phyloP scores from a whole-genome alignment of 2,888 invertebrate species.

The Caenorhabditis sinica region DNA sequence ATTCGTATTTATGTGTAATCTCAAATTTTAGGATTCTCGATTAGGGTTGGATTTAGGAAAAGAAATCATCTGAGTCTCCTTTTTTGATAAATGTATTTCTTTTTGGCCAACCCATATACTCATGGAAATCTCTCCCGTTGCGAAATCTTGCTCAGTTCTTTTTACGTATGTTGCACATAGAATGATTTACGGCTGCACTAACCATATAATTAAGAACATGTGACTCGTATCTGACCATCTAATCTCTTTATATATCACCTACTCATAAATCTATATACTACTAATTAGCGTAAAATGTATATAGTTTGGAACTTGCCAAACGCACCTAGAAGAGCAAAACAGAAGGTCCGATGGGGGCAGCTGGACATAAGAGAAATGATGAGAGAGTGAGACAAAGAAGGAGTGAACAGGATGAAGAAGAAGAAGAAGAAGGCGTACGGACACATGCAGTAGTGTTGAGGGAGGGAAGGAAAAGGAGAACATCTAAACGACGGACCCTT shows the following conservation, averaged over 20 bases:
- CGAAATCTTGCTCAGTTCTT: background rate
- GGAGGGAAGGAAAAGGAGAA: conserved; percentile 30
- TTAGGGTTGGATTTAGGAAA: too few species aligned
- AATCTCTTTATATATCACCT: background rate
- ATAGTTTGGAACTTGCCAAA: conserved; percentile 29
- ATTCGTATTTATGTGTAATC: background rate
- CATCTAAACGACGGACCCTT: conserved; percentile 59
- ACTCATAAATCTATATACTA: conserved; percentile 11
- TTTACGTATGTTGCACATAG: background rate
- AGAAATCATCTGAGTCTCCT: background rate
- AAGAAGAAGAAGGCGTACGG: conserved; percentile 35
- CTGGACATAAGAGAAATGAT: conserved; percentile 23
- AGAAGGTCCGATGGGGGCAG: conserved; percentile 36
- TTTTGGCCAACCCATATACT: background rate
- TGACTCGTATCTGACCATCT: background rate
- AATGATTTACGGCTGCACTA: background rate
- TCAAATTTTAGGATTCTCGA: background rate
- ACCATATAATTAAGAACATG: background rate
- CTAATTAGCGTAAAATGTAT: conserved; percentile 23
- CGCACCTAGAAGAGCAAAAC: conserved; percentile 33
- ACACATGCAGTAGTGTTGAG: conserved; percentile 21
- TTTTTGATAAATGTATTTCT: background rate
- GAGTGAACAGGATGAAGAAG: conserved; percentile 32
- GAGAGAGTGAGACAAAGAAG: conserved; percentile 37
- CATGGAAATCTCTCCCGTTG: background rate